Base-by-base conservation (phyloP, 2,113 vertebrate species). In the Bujurquina vittata region DNA sequence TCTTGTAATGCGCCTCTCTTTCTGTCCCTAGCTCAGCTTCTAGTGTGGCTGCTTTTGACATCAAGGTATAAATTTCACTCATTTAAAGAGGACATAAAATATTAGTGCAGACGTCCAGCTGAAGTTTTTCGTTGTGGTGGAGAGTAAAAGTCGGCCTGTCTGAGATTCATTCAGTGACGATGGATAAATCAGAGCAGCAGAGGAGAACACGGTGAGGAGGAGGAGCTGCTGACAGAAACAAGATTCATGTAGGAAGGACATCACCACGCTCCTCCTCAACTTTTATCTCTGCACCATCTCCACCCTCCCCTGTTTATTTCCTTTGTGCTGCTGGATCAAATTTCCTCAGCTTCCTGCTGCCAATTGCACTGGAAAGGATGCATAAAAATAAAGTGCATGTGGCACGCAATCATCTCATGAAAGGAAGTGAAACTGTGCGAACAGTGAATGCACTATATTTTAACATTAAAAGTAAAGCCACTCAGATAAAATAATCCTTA, bases 311-410 rank as follows among this genome's bases (percentile, higher is more conserved):
- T 69, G 63, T 79, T 91, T 63, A 75, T 81, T 91, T 91, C 89
- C 89, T 91, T 67, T 67, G 54, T 26, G 77, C 77, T 83, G 76
- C 61, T 46, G 81, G 83, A 86, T 92, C 88, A 89, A 26, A 88
- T 89, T 90, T 93, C 89, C 87, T 78, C 35, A 5, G 31, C 83
- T 88, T 91, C 90, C 86, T 84, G 80, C 55, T 22, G 35, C 59
- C 46, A 79, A 80, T 60, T 57, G 18, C 46, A 46, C 57, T 83
- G 80, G 65, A 83, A 18, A 74, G 69, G 80, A 88, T 81, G 79
- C 31, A 78, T 40, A 7, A 56, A 77, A 89, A 89, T 76, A 86
- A 72, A 60, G 56, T 63, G 59, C 43, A 63, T 7, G 67, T 20
- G 10, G 35, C 60, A 14, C 1, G 10, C 26, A 60, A 37, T 4